Evolutionary conservation across 2,113 vertebrate genomes (phyloP), one percentile per base, ranked within the genome.

Genomic region (Tinamus guttatus): DNA sequence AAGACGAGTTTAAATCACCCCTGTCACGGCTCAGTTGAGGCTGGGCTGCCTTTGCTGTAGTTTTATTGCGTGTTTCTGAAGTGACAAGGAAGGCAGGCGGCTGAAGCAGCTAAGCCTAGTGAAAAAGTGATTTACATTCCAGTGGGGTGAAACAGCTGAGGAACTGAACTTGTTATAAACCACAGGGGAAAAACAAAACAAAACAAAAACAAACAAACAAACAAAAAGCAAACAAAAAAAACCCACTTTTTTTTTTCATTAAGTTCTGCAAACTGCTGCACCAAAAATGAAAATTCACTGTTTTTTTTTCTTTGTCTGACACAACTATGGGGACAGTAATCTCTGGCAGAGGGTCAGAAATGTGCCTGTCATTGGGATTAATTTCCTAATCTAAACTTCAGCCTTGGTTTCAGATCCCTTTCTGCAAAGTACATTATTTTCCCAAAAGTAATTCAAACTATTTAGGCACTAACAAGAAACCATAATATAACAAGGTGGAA

Each of bases 371-470:
- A 13, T 5, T 36, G 36, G 49, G 36, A 59, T 82, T 52, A 59
- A 14, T 13, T 79, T 52, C 28, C 49, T 41, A 59, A 92, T 22
- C 19, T 52, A 38, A 63, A 52, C 41, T 74, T 9, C 30, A 38
- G 54, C 22, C 36, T 90, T 86, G 67, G 30, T 73, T 60, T 69
- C 60, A 54, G 34, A 49, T 24, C 24, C 16, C 6, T n/a, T 60
- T 27, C 56, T 87, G 30, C 71, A 87, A 54, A 93, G 70, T 54
- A 65, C 21, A 11, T 24, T 43, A 63, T 78, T 87, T 78, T 89
- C n/a, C 67, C 38, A 47, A 12, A 36, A 74, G 43, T 41, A 34
- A 21, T 69, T 88, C 7, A 38, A 81, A 85, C 47, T 60, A 43
- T 65, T 74, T 74, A 24, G 47, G 41, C 20, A 68, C 28, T 59